Evolutionary conservation across 1,140 invertebrate species (phyloP).

Genomic region (Psix sp.): DNA sequence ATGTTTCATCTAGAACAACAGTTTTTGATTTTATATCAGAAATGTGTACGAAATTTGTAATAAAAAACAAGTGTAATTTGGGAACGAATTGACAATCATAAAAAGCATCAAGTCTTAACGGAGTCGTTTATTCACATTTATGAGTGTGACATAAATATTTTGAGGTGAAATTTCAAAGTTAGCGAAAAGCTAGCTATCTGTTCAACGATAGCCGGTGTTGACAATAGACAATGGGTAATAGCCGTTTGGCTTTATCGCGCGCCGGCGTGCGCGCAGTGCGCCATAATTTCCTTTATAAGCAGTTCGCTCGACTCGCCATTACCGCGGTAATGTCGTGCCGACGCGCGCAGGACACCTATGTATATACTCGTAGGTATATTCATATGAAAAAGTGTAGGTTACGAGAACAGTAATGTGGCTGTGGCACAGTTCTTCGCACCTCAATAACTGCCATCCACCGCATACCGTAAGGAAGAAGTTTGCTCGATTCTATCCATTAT

Average conservation of each 20-base stretch:
- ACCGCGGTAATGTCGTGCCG: conserved; percentile 26
- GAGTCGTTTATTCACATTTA: conserved; percentile 12
- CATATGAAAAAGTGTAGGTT: conserved; percentile 40
- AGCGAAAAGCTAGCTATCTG: conserved; percentile 35
- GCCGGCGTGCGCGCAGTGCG: conserved; percentile 24
- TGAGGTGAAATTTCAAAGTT: conserved; percentile 44
- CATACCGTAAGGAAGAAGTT: conserved; percentile 29
- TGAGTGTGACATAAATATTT: conserved; percentile 29
- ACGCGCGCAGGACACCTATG: conserved; percentile 5
- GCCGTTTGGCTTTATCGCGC: conserved; percentile 34
- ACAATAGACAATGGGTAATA: conserved; percentile 51
- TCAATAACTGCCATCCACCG: conserved; percentile 24
- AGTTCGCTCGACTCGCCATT: conserved; percentile 40
- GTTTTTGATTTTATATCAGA: no score
- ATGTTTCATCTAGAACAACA: no score
- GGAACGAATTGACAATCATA: conserved; percentile 3
- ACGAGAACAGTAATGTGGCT: conserved; percentile 30
- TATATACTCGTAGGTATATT: conserved; percentile 24
- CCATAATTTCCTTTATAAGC: conserved; percentile 53
- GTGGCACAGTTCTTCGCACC: conserved; percentile 31
- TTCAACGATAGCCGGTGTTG: conserved; percentile 39
- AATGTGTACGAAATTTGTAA: no score
- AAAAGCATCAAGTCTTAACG: conserved; percentile 28
- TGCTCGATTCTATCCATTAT: conserved; percentile 14
- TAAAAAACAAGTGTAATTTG: no score